Conservation (phyloP, 2,797 vertebrate species). For the Tenualosa thibaudeaui region DNA sequence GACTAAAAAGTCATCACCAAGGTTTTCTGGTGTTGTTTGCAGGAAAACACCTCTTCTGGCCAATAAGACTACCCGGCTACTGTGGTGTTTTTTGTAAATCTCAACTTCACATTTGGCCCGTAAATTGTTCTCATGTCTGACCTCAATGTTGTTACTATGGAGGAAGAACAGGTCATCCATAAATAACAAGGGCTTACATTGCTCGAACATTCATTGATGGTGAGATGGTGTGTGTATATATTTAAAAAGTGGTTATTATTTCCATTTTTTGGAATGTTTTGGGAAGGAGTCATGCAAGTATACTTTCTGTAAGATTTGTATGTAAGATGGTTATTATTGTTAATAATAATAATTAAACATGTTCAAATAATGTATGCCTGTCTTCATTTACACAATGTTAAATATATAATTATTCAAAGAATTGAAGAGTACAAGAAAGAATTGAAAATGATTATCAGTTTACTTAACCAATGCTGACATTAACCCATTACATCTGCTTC, state of each 20-base stretch:
- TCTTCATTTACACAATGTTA: background rate
- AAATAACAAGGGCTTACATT: constrained; percentile 42
- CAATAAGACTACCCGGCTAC: background rate
- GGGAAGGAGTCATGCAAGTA: constrained; percentile 51
- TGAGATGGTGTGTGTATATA: constrained; percentile 30
- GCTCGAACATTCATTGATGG: constrained; percentile 24
- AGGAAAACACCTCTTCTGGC: background rate
- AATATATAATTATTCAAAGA: too few relatives aligned
- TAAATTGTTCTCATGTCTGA: background rate
- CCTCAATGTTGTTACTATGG: background rate
- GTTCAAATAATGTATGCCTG: constrained; percentile 38
- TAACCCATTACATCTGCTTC: background rate
- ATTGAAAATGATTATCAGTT: too few relatives aligned
- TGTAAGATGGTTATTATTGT: constrained; percentile 67
- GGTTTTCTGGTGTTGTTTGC: background rate
- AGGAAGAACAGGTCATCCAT: constrained; percentile 24
- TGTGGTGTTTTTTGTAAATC: constrained; percentile 13
- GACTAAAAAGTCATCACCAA: background rate
- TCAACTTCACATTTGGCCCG: background rate
- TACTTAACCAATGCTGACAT: background rate
- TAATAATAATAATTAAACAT: constrained; percentile 68
- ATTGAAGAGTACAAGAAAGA: too few relatives aligned
- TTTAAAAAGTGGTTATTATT: constrained; percentile 38
- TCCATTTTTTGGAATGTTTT: constrained; percentile 48
- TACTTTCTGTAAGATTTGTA: constrained; percentile 77